phyloP scores from a whole-genome alignment of 2,113 vertebrate species.

The Cheirogaleus medius region DNA sequence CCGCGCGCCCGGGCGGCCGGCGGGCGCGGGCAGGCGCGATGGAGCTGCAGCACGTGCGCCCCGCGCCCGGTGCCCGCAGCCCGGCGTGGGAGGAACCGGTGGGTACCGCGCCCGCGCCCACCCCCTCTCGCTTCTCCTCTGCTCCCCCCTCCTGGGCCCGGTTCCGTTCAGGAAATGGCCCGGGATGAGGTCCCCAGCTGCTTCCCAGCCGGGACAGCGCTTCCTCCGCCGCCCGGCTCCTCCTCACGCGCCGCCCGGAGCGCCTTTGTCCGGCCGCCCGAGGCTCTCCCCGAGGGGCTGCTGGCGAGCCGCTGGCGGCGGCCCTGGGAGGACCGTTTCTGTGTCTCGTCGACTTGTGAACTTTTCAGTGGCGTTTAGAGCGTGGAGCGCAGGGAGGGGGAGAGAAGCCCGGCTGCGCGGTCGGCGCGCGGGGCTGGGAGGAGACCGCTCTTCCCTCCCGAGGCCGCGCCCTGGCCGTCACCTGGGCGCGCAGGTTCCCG shows the following conservation, averaged over 20 bases:
- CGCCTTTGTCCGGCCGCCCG: slow-evolving; percentile 68
- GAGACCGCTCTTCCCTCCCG: neutral
- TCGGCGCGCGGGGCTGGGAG: neutral
- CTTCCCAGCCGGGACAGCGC: slow-evolving; percentile 71
- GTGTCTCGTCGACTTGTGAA: neutral
- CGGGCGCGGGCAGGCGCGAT: slow-evolving; percentile 82
- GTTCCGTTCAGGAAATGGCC: slow-evolving; percentile 75
- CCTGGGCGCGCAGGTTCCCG: slow-evolving; percentile 63
- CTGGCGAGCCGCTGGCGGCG: neutral
- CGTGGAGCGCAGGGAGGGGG: neutral
- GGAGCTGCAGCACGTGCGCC: slow-evolving; percentile 88
- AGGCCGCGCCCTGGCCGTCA: slow-evolving; percentile 37
- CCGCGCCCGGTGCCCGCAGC: slow-evolving; percentile 87
- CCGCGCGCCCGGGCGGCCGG: slow-evolving; percentile 58
- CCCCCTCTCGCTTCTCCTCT: neutral
- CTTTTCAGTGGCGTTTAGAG: slow-evolving; percentile 14
- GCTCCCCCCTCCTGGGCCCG: neutral
- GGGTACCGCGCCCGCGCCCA: slow-evolving; percentile 80
- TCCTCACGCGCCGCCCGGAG: slow-evolving; percentile 55
- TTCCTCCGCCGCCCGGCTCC: slow-evolving; percentile 64
- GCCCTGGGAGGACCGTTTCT: neutral
- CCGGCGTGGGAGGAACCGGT: slow-evolving; percentile 91
- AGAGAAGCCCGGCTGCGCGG: neutral
- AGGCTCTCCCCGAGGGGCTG: neutral
- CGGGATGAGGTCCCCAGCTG: slow-evolving; percentile 75